A percentile compares a stretch with the other conserved stretches of the same genome.
Conservation (phyloP, 2,888 invertebrate species). For the Pseudococcus longispinus region DNA sequence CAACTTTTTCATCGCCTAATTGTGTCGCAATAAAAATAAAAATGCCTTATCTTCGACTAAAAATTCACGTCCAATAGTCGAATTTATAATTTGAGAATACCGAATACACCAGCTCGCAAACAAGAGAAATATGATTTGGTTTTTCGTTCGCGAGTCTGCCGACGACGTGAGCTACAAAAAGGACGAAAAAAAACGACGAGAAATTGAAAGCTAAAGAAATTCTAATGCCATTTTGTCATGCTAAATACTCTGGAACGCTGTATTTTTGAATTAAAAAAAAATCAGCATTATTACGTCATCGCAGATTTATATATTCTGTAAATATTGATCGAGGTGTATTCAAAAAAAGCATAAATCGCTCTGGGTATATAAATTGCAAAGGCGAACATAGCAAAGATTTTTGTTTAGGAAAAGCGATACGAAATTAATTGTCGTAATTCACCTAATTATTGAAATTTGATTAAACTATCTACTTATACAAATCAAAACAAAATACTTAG, state of each 20-base stretch:
- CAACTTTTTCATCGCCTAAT: constrained; percentile 19
- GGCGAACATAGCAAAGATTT: background rate
- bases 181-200: background rate
- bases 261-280: background rate
- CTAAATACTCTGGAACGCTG: background rate
- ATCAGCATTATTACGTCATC: background rate
- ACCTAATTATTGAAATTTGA: background rate
- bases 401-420: background rate
- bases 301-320: background rate
- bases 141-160: background rate
- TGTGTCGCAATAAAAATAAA: constrained; percentile 25
- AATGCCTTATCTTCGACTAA: background rate
- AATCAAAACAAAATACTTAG: background rate
- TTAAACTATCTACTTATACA: background rate
- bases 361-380: background rate
- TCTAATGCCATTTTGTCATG: constrained; percentile 9
- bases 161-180: background rate
- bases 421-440: background rate
- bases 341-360: background rate
- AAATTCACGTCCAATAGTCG: background rate
- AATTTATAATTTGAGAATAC: constrained; percentile 30
- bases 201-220: constrained; percentile 1
- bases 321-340: background rate
- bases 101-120: background rate
- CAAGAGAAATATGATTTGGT: background rate